Evolutionary conservation across 1,140 invertebrate genomes (phyloP), one percentile per base, ranked within the genome.

Genomic region (Drosophila funebris): DNA sequence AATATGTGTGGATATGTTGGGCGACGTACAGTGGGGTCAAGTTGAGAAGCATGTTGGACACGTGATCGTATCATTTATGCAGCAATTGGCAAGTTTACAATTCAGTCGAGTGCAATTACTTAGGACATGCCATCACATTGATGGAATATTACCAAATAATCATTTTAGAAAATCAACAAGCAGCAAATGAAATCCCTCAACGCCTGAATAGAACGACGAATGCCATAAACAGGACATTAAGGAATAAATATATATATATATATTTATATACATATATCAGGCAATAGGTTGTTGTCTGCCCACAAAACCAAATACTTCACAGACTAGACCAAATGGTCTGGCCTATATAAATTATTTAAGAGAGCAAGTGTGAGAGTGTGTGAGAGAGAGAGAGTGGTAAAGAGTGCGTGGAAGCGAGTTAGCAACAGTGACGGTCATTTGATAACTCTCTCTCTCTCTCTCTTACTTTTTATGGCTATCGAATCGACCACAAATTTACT

Each of bases 401-500:
- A 70, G 63, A 58, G 16, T 22, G 39, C 53, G 57, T 33, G 14
- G 8, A 27, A 68, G 41, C 2, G 39, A 54, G 58, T 27, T 14
- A 13, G 67, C 48, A 13, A n/a, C 44, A 70, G 31, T 50, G 54
- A 37, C 20, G 18, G 44, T n/a, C 57, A 61, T 60, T 68, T 46
- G 52, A 48, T 68, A 60, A 69, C 20, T 48, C 11, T 48, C 24
- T 61, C 57, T 37, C n/a, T 73, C 20, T 48, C 11, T 48, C 24
- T 61, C 57, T 37, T 20, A 27, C 24, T 54, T 78, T 79, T 88
- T 88, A 88, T 76, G 83, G 89, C 84, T 88, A 89, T 89, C 76
- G 83, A 88, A 88, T 88, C 83, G 83, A 79, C 83, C 83, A 88
- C 83, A 88, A 88, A 88, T 88, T 89, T 88, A 88, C 84, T 88